Percentiles rank a stretch among this genome's conserved stretches.
These are phyloP conservation scores for Xiphophorus maculatus DNA, from an alignment of 2,113 vertebrate genomes.

Conservation along the genomic window DNA sequence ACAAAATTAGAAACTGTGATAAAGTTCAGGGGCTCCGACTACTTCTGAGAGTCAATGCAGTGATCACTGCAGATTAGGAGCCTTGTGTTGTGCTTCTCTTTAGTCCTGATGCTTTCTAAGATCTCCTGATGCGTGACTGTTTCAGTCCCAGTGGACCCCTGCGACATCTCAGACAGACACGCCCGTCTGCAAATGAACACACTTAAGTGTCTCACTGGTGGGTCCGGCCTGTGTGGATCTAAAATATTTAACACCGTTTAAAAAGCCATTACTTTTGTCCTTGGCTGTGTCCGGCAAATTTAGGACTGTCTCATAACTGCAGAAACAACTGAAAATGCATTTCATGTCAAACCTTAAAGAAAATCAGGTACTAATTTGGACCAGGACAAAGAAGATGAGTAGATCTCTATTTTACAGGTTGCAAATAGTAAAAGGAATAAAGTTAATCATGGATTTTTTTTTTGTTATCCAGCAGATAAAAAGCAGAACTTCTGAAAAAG, in stretches of 20 bases:
- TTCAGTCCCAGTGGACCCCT: slow-evolving; percentile 41
- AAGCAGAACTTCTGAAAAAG: too few relatives aligned
- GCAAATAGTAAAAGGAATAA: too few relatives aligned
- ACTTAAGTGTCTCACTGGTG: slow-evolving; percentile 30
- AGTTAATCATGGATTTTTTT: too few relatives aligned
- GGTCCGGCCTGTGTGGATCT: slow-evolving; percentile 43
- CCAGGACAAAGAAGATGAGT: too few relatives aligned
- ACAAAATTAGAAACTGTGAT: background rate
- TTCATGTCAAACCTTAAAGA: background rate
- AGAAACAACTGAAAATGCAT: slow-evolving; percentile 3
- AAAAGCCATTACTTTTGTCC: slow-evolving; percentile 48
- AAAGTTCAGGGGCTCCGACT: background rate
- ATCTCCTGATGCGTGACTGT: slow-evolving; percentile 58
- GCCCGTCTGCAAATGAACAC: slow-evolving; percentile 42
- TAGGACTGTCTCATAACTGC: slow-evolving; percentile 8
- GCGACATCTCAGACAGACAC: slow-evolving; percentile 49
- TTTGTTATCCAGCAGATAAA: too few relatives aligned
- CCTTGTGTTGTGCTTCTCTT: slow-evolving; percentile 19
- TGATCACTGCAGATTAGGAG: slow-evolving; percentile 38
- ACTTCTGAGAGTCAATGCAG: background rate
- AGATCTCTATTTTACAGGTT: too few relatives aligned
- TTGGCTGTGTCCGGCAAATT: slow-evolving; percentile 41
- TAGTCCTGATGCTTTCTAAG: slow-evolving; percentile 56
- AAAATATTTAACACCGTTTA: slow-evolving; percentile 75
- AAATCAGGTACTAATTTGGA: too few relatives aligned